Evolutionary conservation across 2,888 invertebrate genomes (phyloP).

Genomic region (Eupithecia pulchellata): DNA sequence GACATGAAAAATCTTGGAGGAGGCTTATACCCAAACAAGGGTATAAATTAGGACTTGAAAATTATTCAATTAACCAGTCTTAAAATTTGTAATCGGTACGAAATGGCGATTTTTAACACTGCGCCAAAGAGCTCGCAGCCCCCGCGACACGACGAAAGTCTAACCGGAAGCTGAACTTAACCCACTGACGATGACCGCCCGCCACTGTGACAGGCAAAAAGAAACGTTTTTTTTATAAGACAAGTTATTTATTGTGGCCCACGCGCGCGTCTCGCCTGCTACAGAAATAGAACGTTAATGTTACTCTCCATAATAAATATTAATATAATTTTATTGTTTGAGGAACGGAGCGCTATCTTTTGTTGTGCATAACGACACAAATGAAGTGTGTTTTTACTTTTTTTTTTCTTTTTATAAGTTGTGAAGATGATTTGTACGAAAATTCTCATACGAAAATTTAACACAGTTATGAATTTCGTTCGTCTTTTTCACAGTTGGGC

Average conservation of each 20-base stretch:
- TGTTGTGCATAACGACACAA: neutral
- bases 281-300: constrained; percentile 17
- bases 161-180: constrained; percentile 12
- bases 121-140: neutral
- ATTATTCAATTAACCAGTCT: too few relatives aligned
- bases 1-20: too few relatives aligned
- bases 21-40: too few relatives aligned
- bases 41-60: too few relatives aligned
- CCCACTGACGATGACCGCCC: constrained; percentile 21
- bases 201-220: constrained; percentile 67
- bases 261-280: constrained; percentile 67
- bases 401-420: neutral
- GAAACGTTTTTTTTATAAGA: constrained; percentile 85
- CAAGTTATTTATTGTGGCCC: constrained; percentile 84
- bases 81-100: too few relatives aligned
- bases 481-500: neutral
- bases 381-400: neutral
- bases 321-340: constrained; percentile 16
- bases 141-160: neutral
- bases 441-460: neutral
- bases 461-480: neutral
- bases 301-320: constrained; percentile 14
- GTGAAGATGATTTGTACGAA: neutral
- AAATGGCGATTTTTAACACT: too few relatives aligned
- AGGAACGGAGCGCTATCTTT: constrained; percentile 3